Base-by-base conservation (phyloP, 2,797 vertebrate species). In the Apodemus agrarius region DNA sequence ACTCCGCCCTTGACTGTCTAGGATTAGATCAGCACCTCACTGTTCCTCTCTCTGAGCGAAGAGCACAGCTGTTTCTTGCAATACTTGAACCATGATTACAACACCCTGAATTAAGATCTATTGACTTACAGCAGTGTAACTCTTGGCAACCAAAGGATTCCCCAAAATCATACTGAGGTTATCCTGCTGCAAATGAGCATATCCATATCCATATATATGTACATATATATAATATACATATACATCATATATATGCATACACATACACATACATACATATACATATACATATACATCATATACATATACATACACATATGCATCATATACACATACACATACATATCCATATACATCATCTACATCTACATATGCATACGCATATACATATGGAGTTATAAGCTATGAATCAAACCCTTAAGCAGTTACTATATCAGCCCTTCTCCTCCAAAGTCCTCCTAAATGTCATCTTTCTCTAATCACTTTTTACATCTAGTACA, bases 1-100 rank as follows among this genome's bases (percentile, higher is more conserved):
- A 94, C 43, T 80, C 54, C 90, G 83, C 83, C 52, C 29, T 67
- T 81, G 78, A 63, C 92, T 98, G 95, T 65, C 76, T 57, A 92
- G 61, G 31, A 91, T 93, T 85, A 97, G 52, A 95, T 79, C 34
- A 96, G 57, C 16, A 79, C 83, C 78, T 43, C 34, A 94, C 67
- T 93, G 69, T 37, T 76, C 88, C 83, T 93, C 14, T 12, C 96
- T 95, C 85, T 90, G 72, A 75, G 90, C 22, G 6, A 97, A 10
- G 6, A 96, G 29, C 96, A 94, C 91, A 98, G 96, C 59, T 81
- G 59, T 37, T 90, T 88, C 91, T 29, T 14, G 49, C 13, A 37
- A 13, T 52, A 72, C 6, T 67, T 31, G 46, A 63, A 93, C 5
- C 43, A 82, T 9, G 61, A 93, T 89, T 24, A 40, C 0, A 52